Conservation (phyloP, 2,113 vertebrate genomes). For the Psammodynastes pulverulentus region DNA sequence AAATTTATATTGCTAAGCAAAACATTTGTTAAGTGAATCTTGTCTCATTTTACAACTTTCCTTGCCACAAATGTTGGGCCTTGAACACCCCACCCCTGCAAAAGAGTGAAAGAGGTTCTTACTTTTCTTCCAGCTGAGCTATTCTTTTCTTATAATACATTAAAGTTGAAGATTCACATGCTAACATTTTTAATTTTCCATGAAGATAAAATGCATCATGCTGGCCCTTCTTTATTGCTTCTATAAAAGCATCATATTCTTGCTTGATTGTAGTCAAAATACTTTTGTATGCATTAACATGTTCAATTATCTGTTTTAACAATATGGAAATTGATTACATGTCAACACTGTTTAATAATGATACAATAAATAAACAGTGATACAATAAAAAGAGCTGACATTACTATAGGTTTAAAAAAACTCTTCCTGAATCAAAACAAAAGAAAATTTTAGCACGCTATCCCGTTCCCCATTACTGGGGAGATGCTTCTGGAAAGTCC, state of each 20-base stretch:
- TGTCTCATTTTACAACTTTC: not conserved
- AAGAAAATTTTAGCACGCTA: not conserved
- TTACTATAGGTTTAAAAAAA: constrained; percentile 16
- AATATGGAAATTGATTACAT: not conserved
- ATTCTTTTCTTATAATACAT: constrained; percentile 64
- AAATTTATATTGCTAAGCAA: not conserved
- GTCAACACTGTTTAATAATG: not conserved
- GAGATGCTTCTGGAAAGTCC: not conserved
- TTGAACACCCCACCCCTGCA: not conserved
- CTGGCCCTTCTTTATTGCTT: constrained; percentile 60
- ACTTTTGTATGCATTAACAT: constrained; percentile 66
- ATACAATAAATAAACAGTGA: not conserved
- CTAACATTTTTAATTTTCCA: constrained; percentile 56
- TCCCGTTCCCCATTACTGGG: not conserved
- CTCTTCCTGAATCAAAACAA: not conserved
- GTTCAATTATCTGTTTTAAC: constrained; percentile 69
- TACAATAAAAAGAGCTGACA: not conserved
- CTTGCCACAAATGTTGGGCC: not conserved
- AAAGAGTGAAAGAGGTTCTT: constrained; percentile 16
- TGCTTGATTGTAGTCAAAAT: constrained; percentile 73
- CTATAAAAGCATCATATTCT: constrained; percentile 73
- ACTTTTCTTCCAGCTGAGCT: constrained; percentile 70
- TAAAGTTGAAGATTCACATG: constrained; percentile 56
- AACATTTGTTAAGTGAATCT: not conserved
- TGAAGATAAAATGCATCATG: constrained; percentile 48